Conservation (phyloP, 2,113 vertebrate genomes). For the Uria aalge region DNA sequence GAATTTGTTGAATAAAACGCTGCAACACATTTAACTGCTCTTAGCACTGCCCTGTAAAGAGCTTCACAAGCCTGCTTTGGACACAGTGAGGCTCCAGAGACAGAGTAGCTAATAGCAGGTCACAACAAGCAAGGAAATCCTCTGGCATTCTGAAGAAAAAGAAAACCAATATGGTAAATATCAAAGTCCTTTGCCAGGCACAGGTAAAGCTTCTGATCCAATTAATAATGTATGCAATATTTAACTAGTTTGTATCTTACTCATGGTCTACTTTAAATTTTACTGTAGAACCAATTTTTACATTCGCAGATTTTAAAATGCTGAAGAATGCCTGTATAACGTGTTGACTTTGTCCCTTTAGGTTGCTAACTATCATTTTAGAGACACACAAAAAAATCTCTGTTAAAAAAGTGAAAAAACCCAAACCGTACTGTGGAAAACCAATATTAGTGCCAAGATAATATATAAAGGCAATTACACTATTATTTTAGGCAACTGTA, state of each 20-base stretch:
- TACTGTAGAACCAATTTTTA: background rate
- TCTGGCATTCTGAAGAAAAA: background rate
- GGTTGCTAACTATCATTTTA: background rate
- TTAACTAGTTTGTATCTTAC: background rate
- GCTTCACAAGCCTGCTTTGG: background rate
- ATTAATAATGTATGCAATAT: background rate
- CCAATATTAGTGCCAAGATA: conserved; percentile 62
- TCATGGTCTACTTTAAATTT: background rate
- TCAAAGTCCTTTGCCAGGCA: background rate
- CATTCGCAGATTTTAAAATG: background rate
- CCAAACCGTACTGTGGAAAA: background rate
- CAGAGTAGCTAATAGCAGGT: background rate
- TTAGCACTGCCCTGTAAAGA: background rate
- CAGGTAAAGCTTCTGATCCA: background rate
- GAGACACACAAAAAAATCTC: conserved; percentile 3
- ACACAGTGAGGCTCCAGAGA: background rate
- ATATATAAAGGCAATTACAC: conserved; percentile 79
- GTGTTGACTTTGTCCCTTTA: background rate
- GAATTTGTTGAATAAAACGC: background rate
- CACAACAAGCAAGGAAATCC: background rate
- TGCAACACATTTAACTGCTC: background rate
- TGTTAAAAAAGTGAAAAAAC: conserved; percentile 18
- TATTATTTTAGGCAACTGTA: conserved; percentile 79
- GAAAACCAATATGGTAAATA: background rate
- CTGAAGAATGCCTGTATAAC: background rate